Percentiles rank a stretch among this genome's conserved stretches.
These are phyloP conservation scores for Aplodontia rufa DNA, from an alignment of 2,113 vertebrate genomes.

Conservation along the genomic window DNA sequence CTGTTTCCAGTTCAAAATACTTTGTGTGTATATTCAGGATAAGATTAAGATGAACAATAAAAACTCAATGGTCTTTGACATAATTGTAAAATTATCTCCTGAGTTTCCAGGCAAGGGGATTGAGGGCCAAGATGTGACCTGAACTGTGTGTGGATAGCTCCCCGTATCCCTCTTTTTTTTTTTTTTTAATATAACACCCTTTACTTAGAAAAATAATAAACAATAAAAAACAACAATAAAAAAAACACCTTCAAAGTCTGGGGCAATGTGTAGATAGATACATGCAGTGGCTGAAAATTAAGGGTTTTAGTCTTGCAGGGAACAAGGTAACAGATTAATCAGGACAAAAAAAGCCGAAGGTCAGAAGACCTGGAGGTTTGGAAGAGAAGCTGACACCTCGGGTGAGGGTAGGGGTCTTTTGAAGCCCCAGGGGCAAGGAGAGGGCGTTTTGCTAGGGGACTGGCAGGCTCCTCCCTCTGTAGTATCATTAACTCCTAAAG, in stretches of 20 bases:
- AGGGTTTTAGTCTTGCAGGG: not conserved
- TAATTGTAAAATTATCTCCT: slow-evolving; percentile 27
- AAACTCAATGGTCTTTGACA: not conserved
- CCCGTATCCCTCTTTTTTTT: not conserved
- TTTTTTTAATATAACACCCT: not conserved
- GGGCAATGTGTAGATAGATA: not conserved
- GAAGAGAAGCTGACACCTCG: not conserved
- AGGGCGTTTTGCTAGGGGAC: not conserved
- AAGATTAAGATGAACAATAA: not conserved
- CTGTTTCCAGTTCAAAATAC: not conserved
- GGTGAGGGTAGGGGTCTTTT: not conserved
- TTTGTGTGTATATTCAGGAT: not conserved
- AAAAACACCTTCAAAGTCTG: not conserved
- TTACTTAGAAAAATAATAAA: not conserved
- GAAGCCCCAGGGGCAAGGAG: not conserved
- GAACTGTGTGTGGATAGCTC: not conserved
- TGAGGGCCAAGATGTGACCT: not conserved
- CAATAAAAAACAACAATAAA: not conserved
- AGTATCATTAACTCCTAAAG: no score
- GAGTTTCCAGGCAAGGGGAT: not conserved
- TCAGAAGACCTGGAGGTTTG: not conserved
- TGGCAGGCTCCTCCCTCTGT: not conserved
- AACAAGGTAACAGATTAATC: not conserved
- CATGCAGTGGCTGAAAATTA: not conserved
- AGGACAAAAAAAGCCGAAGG: not conserved